A percentile compares a stretch with the other conserved stretches of the same genome.
These are phyloP conservation scores for Andrena camellia DNA, from an alignment of 2,888 invertebrate species.

Conservation along the genomic window DNA sequence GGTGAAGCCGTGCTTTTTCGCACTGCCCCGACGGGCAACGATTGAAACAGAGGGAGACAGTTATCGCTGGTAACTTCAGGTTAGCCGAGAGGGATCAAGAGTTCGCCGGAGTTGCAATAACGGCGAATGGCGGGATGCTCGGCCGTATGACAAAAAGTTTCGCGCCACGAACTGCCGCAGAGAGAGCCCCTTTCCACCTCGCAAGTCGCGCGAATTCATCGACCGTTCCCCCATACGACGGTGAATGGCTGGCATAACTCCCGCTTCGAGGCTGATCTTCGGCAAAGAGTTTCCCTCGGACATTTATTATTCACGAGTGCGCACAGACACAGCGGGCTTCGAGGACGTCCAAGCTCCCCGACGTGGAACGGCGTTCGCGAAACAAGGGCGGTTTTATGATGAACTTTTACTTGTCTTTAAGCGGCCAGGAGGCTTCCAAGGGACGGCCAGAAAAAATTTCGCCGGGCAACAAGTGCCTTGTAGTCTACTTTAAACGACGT, in stretches of 20 bases:
- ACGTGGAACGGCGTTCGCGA: not conserved
- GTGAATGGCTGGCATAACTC: conserved; percentile 8
- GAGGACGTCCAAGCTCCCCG: not conserved
- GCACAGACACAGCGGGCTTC: not conserved
- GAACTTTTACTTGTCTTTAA: conserved; percentile 10
- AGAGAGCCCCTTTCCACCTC: not conserved
- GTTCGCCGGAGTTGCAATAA: conserved; percentile 32
- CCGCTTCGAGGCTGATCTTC: not conserved
- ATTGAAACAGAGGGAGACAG: conserved; percentile 33
- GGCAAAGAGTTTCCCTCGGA: conserved; percentile 1
- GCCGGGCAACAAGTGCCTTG: conserved; percentile 60
- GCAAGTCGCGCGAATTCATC: not conserved
- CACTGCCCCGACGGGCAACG: not conserved
- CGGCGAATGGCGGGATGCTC: conserved; percentile 2
- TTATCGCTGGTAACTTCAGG: conserved; percentile 43
- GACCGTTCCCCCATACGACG: not conserved
- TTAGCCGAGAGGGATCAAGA: conserved; percentile 1
- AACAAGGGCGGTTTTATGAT: not conserved
- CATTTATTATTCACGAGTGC: conserved; percentile 9
- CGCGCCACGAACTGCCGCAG: not conserved
- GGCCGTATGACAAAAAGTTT: conserved; percentile 40
- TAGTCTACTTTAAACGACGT: conserved; percentile 42
- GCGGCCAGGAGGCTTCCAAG: not conserved
- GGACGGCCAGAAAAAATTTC: conserved; percentile 52
- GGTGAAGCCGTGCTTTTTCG: conserved; percentile 24